Evolutionary conservation across 2,113 vertebrate genomes (phyloP).

Genomic region (Collichthys lucidus): DNA sequence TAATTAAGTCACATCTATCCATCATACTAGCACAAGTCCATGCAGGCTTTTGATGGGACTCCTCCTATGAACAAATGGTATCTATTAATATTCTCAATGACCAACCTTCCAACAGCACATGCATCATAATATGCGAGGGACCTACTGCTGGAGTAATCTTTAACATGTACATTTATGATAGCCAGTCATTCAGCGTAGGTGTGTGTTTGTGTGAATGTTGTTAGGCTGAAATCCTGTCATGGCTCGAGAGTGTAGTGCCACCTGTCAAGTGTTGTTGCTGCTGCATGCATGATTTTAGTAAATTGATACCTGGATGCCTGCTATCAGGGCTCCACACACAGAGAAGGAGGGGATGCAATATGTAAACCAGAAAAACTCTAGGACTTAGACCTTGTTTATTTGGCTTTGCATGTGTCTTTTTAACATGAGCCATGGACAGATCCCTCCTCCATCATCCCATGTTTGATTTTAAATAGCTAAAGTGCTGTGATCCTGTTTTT

Average conservation of each 20-base stretch:
- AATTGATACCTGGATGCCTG: slow-evolving; percentile 12
- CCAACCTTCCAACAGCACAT: slow-evolving; percentile 49
- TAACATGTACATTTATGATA: slow-evolving; percentile 34
- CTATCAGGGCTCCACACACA: neutral
- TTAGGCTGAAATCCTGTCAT: slow-evolving; percentile 14
- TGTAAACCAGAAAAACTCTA: slow-evolving; percentile 15
- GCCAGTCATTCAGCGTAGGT: slow-evolving; percentile 1
- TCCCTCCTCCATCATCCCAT: slow-evolving; percentile 28
- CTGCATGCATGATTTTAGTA: slow-evolving; percentile 26
- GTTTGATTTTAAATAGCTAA: slow-evolving; percentile 58
- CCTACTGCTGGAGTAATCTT: slow-evolving; percentile 7
- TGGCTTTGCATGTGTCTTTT: slow-evolving; percentile 34
- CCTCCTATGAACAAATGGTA: slow-evolving; percentile 73
- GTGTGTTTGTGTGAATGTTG: slow-evolving; percentile 12
- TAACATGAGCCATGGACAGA: slow-evolving; percentile 30
- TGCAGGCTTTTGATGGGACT: slow-evolving; percentile 66
- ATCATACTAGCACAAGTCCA: slow-evolving; percentile 71
- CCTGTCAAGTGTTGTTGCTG: slow-evolving; percentile 50
- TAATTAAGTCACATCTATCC: slow-evolving; percentile 75
- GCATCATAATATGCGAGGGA: slow-evolving; percentile 55
- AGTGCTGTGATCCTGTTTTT: slow-evolving; percentile 61
- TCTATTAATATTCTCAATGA: slow-evolving; percentile 77
- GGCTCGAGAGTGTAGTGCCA: slow-evolving; percentile 49
- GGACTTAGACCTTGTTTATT: slow-evolving; percentile 43
- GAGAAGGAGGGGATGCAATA: neutral